Evolutionary conservation across 23 tunicate species (phyloP).

Genomic region (Botrylloides violaceus): DNA sequence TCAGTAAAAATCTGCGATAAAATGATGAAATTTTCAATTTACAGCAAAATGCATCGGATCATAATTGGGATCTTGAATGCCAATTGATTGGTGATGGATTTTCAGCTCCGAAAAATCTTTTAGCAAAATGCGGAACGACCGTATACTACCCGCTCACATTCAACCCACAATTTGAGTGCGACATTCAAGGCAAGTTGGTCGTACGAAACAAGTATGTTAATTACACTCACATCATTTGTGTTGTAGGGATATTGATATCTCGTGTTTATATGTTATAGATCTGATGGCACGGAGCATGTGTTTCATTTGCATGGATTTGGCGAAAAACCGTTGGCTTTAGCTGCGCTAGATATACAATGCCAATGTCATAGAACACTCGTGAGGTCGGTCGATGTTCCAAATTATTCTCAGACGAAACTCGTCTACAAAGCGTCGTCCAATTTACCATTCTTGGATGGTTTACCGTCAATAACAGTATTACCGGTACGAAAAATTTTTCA

Average conservation of each 20-base stretch:
- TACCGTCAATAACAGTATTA: conserved; percentile 27
- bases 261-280: conserved; percentile 3
- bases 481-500: conserved; percentile 5
- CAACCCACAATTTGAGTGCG: conserved; percentile 80
- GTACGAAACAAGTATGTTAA: conserved; percentile 64
- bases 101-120: conserved; percentile 46
- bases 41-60: conserved; percentile 93
- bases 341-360: conserved; percentile 49
- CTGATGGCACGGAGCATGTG: conserved; percentile 70
- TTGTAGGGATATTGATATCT: background rate
- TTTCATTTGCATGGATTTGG: conserved; percentile 74
- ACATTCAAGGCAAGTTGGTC: conserved; percentile 46
- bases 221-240: background rate
- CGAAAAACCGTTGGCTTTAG: conserved; percentile 69
- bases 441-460: conserved; percentile 70
- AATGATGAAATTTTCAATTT: background rate
- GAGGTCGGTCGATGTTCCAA: conserved; percentile 59
- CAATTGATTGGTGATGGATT: conserved; percentile 61
- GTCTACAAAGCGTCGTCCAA: conserved; percentile 66
- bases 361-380: conserved; percentile 40
- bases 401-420: conserved; percentile 68
- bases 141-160: conserved; percentile 80
- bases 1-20: background rate
- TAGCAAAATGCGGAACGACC: conserved; percentile 67
- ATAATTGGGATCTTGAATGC: conserved; percentile 84